These are phyloP conservation scores for Thecophora atra DNA, from an alignment of 2,888 invertebrate species.

Conservation along the genomic window DNA sequence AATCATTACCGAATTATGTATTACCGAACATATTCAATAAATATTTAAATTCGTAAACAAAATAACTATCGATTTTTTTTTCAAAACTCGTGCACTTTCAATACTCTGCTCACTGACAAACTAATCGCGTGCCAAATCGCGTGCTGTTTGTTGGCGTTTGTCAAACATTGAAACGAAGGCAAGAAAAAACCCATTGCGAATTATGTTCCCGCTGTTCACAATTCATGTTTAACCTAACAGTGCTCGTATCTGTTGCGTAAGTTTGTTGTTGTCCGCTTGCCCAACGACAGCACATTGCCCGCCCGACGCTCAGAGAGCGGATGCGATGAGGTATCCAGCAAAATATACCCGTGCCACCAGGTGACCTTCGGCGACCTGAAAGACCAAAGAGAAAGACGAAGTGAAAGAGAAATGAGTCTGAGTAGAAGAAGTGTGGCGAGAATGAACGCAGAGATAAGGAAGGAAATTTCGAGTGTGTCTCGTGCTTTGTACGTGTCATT, in stretches of 20 bases:
- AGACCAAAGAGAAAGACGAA: constrained; percentile 25
- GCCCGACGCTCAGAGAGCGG: constrained; percentile 74
- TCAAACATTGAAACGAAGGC: no score
- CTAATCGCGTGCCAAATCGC: no score
- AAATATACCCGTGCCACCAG: constrained; percentile 75
- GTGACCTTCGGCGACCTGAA: constrained; percentile 73
- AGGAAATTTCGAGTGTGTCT: not conserved
- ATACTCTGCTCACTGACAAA: no score
- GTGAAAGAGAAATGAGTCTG: constrained; percentile 6
- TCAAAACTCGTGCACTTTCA: no score
- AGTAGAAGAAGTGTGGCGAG: no score
- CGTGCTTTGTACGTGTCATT: not conserved
- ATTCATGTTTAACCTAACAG: constrained; percentile 76
- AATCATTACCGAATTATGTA: no score
- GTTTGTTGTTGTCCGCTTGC: constrained; percentile 76
- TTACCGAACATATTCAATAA: no score
- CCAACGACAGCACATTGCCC: constrained; percentile 72
- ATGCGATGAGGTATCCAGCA: constrained; percentile 71
- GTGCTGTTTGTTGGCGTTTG: no score
- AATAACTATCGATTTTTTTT: no score
- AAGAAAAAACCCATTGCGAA: no score
- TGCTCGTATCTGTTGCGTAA: constrained; percentile 74
- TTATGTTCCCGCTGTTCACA: constrained; percentile 46
- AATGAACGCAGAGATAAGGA: not conserved
- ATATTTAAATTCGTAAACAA: no score